Evolutionary conservation across 2,888 invertebrate genomes (phyloP).

Genomic region (Xanthia icteritia): DNA sequence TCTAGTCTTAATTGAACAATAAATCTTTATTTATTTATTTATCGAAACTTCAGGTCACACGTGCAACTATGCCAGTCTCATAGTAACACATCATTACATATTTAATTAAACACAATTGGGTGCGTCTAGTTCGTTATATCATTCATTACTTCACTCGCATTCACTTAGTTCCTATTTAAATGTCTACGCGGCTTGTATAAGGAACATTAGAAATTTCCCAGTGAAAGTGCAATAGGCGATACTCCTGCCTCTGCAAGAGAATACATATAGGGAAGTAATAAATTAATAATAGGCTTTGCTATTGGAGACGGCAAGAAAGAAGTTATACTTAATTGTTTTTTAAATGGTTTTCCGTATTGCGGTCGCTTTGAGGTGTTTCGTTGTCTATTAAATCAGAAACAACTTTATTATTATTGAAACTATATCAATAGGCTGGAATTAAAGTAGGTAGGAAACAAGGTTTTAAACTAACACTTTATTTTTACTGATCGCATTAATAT

Average conservation of each 20-base stretch:
- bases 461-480: background rate
- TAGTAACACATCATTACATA: constrained; percentile 25
- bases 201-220: constrained; percentile 63
- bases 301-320: constrained; percentile 43
- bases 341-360: constrained; percentile 48
- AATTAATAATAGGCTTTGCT: constrained; percentile 58
- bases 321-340: constrained; percentile 42
- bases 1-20: too few species aligned
- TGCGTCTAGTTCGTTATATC: constrained; percentile 44
- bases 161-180: constrained; percentile 57
- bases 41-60: background rate
- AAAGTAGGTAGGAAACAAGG: background rate
- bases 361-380: background rate
- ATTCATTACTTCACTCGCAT: constrained; percentile 55
- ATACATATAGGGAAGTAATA: constrained; percentile 62
- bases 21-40: too few species aligned
- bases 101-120: constrained; percentile 26
- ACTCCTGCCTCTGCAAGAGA: constrained; percentile 55
- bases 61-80: background rate
- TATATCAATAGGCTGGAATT: too few species aligned
- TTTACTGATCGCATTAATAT: background rate
- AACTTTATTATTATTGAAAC: constrained; percentile 2
- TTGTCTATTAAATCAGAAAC: constrained; percentile 1
- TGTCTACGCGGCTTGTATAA: constrained; percentile 60
- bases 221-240: constrained; percentile 61